Conservation (phyloP, 2,797 vertebrate genomes). For the Anabacerthia variegaticeps region DNA sequence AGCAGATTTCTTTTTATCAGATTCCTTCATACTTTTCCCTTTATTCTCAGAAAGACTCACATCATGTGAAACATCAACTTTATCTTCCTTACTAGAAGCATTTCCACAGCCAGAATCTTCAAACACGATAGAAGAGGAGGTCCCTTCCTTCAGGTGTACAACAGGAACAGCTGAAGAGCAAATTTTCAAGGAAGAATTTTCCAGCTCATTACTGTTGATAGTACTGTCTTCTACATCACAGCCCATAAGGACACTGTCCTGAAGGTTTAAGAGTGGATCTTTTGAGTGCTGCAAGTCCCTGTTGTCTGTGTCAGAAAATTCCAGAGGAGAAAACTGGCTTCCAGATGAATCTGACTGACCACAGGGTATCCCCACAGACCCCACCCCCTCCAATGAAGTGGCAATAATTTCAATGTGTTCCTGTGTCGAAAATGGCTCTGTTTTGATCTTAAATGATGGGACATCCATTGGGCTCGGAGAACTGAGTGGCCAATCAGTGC, state of each 20-base stretch:
- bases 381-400: constrained; percentile 35
- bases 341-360: constrained; percentile 62
- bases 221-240: constrained; percentile 79
- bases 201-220: constrained; percentile 77
- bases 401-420: constrained; percentile 76
- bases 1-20: constrained; percentile 58
- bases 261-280: constrained; percentile 68
- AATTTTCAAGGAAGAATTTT: constrained; percentile 80
- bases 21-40: constrained; percentile 38
- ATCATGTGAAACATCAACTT: neutral
- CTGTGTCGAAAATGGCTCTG: constrained; percentile 79
- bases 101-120: constrained; percentile 95
- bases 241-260: constrained; percentile 87
- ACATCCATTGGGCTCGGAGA: constrained; percentile 90
- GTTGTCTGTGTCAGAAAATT: constrained; percentile 57
- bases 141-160: constrained; percentile 82
- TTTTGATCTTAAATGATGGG: constrained; percentile 90
- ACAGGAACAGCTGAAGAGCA: constrained; percentile 77
- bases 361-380: constrained; percentile 71
- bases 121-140: constrained; percentile 97
- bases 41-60: constrained; percentile 51
- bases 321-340: constrained; percentile 68
- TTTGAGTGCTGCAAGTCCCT: constrained; percentile 59
- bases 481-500: constrained; percentile 92
- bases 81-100: constrained; percentile 79